Percentiles rank a stretch among this genome's conserved stretches.
Evolutionary conservation across 2,888 invertebrate genomes (phyloP).

Genomic region (Stramonita haemastoma): DNA sequence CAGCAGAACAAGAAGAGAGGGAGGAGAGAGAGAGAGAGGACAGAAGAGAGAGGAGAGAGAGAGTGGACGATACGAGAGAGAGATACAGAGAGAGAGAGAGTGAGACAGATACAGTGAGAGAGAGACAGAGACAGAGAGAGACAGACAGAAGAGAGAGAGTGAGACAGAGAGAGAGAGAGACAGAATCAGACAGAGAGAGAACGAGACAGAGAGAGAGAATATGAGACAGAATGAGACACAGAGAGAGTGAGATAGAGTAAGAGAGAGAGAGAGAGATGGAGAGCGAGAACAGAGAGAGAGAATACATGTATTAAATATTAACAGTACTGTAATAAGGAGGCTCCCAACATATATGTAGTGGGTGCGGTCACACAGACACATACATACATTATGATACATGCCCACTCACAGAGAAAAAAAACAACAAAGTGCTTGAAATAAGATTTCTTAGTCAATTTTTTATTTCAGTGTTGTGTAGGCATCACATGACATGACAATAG

Average conservation of each 20-base stretch:
- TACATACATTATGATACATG: too few relatives aligned
- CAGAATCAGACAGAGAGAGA: constrained; percentile 5
- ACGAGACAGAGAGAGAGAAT: constrained; percentile 23
- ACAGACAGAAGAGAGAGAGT: background rate
- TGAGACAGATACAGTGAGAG: background rate
- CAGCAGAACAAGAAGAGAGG: background rate
- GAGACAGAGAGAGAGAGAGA: background rate
- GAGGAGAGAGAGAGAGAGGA: constrained; percentile 21
- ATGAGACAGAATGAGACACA: too few relatives aligned
- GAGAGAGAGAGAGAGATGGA: background rate
- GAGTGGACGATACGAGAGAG: background rate
- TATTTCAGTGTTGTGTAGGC: too few relatives aligned
- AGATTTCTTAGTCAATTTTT: too few relatives aligned
- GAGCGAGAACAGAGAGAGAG: background rate
- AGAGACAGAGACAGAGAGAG: constrained; percentile 24
- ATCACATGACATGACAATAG: too few relatives aligned
- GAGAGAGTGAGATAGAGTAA: background rate
- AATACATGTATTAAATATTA: too few relatives aligned
- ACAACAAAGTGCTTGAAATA: too few relatives aligned
- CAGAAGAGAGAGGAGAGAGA: constrained; percentile 15
- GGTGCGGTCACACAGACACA: too few relatives aligned
- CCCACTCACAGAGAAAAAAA: too few relatives aligned
- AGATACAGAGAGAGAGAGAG: background rate
- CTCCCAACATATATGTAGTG: too few relatives aligned
- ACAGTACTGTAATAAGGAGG: too few relatives aligned